Evolutionary conservation across 2,888 invertebrate genomes (phyloP), one percentile per base, ranked within the genome.

Genomic region (Hirtodrosophila confusa): DNA sequence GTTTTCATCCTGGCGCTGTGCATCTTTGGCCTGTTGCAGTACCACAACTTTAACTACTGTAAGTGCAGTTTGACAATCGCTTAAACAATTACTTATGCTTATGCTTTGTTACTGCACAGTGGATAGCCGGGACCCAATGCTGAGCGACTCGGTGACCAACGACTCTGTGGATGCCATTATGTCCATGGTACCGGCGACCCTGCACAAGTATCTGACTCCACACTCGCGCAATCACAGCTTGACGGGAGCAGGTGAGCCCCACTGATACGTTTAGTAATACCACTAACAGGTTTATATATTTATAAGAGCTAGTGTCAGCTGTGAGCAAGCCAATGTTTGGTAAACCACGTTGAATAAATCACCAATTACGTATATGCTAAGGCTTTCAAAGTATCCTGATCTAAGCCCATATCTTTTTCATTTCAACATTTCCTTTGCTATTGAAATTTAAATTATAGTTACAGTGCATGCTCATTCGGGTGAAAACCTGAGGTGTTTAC

Each of bases 121-220:
- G 75, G 91, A 91, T 69, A 84, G 86, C 90, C 93, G 93, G 91
- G 93, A 93, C 68, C 90, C 91, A 3, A 77, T 89, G 61, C 69
- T 90, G 43, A 82, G 73, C 41, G 91, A 91, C 23, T 51, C 83
- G 68, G 92, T 93, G 51, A 91, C 93, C 80, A 96, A 96, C 90
- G 96, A 96, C 87, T 95, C 95, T 0, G 94, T 94, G 54, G 95
- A 95, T 75, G 95, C 96, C 80, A 95, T 97, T 54, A 92, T 96
- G 70, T 95, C 95, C 66, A 94, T 96, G 93, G 96, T 97, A 74
- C 96, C 96, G 40, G 94, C 94, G 31, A 95, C 96, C 75, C 92
- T 96, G 74, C 96, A 96, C 92, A 96, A 96, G 93, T 96, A 95
- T 92, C 92, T 95, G 72, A 94, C 94, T 17, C 93, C 94, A 41